phyloP scores from a whole-genome alignment of 2,113 vertebrate genomes.

The Hypomesus transpacificus region DNA sequence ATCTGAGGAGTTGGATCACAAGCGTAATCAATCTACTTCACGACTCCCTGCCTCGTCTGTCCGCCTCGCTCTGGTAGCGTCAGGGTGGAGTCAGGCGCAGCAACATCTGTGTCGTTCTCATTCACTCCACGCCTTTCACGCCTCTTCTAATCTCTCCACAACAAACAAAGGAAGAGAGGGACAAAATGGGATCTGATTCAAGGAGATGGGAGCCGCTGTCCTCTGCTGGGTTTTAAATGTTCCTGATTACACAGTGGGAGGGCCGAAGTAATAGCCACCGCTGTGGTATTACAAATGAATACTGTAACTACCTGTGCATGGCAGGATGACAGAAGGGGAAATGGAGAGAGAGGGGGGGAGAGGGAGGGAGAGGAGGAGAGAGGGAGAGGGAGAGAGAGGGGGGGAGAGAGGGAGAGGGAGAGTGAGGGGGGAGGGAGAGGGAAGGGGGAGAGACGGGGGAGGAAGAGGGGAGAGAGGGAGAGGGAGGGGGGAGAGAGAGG shows the following conservation, averaged over 20 bases:
- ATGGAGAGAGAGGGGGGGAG: not conserved
- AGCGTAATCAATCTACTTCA: constrained; percentile 67
- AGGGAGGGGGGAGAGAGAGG: too few relatives aligned
- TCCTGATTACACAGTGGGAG: constrained; percentile 52
- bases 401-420: too few relatives aligned
- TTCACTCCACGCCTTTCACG: not conserved
- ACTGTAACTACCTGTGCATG: constrained; percentile 7
- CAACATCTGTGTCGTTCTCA: constrained; percentile 34
- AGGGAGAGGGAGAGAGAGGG: too few relatives aligned
- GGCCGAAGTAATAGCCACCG: constrained; percentile 31
- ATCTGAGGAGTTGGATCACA: constrained; percentile 61
- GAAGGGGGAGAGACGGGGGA: too few relatives aligned
- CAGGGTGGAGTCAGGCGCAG: constrained; percentile 36
- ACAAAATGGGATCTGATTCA: constrained; percentile 50
- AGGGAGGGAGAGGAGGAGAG: too few relatives aligned
- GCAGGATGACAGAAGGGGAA: not conserved
- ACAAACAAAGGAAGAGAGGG: constrained; percentile 46
- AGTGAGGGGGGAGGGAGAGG: too few relatives aligned
- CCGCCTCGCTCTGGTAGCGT: constrained; percentile 35
- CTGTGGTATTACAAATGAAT: constrained; percentile 28
- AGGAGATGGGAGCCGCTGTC: constrained; percentile 17
- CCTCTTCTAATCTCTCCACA: constrained; percentile 39
- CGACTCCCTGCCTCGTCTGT: constrained; percentile 39
- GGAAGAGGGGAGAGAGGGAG: too few relatives aligned
- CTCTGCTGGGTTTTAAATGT: constrained; percentile 27